Base-by-base conservation (phyloP, 1,140 invertebrate species). In the Macrobrachium nipponense region DNA sequence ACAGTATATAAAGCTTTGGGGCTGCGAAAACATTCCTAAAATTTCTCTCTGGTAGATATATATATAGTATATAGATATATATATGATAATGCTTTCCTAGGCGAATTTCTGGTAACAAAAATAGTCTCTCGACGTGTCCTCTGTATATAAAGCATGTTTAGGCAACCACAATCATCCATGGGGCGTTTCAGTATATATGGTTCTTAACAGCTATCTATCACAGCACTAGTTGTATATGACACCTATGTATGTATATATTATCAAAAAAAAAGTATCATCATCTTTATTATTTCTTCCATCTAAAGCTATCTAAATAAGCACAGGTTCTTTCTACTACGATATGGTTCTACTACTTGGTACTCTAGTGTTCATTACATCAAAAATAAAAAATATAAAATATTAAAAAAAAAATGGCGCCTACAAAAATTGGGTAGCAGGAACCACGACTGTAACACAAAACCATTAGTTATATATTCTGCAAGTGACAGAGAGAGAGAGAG, bases 181-280 rank as follows among this genome's bases (percentile, higher is more conserved):
- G n/a, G 60, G 62, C 59, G 43, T 36, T 36, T 43, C 58, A 62
- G 62, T 62, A 80, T 62, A 27, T 61, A 43, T 60, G 27, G 62
- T 80, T 62, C 44, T 36, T 80, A 64, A 80, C 62, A 44, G 27
- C 81, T 83, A 83, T 64, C 81, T 83, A 83, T 83, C 81, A 83
- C 81, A 83, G 81, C 73, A 76, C 81, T 83, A 83, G 81, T 83
- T 83, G 81, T 83, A 72, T 58, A 64, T 44, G 36, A 76, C 73
- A 76, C 62, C 51, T 82, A 77, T 83, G 73, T 73, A 51, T 73
- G 8, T 73, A 73, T 73, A 73, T 76, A 76, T 73, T 73, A 44
- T 36, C 17, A 58, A 44, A 66, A 58, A 44, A 44, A 75, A 36
- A 78, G 36, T 23, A n/a, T 18, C 14, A 66, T 7, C 17, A 18